phyloP scores from a whole-genome alignment of 2,113 vertebrate genomes.

The Alectura lathami region DNA sequence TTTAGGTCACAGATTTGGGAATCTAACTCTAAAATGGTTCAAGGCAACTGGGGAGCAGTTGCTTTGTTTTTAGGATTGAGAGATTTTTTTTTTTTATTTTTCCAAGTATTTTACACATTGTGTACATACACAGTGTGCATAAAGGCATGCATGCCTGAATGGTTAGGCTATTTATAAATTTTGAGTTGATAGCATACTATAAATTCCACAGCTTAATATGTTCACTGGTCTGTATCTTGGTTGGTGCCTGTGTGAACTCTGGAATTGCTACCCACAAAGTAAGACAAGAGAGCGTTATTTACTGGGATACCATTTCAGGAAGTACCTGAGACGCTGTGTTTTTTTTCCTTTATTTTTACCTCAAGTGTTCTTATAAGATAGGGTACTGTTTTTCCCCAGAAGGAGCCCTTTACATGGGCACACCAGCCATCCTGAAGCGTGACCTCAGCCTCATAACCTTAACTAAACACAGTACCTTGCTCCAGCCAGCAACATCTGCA shows the following conservation, averaged over 20 bases:
- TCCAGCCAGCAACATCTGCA: background rate
- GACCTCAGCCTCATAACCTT: slow-evolving; percentile 20
- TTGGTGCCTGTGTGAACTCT: slow-evolving; percentile 45
- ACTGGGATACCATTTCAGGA: slow-evolving; percentile 48
- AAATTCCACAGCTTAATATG: slow-evolving; percentile 35
- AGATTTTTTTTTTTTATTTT: background rate
- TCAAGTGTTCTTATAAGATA: background rate
- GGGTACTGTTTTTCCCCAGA: background rate
- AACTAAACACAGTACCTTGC: slow-evolving; percentile 10
- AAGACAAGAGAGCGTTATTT: slow-evolving; percentile 55
- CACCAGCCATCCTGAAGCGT: background rate
- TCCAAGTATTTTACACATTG: background rate
- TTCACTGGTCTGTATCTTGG: slow-evolving; percentile 18
- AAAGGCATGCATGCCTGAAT: background rate
- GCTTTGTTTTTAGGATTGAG: background rate
- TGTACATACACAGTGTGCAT: background rate
- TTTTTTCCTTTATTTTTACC: slow-evolving; percentile 16
- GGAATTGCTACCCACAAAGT: slow-evolving; percentile 11
- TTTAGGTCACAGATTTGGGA: background rate
- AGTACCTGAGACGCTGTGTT: slow-evolving; percentile 58
- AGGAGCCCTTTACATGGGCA: background rate
- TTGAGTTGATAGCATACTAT: slow-evolving; percentile 17
- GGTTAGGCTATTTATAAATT: slow-evolving; percentile 29
- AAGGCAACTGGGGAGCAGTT: background rate
- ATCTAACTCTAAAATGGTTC: background rate